A percentile compares a stretch with the other conserved stretches of the same genome.
phyloP scores from a whole-genome alignment of 1,140 invertebrate genomes.

The Orius insidiosus region DNA sequence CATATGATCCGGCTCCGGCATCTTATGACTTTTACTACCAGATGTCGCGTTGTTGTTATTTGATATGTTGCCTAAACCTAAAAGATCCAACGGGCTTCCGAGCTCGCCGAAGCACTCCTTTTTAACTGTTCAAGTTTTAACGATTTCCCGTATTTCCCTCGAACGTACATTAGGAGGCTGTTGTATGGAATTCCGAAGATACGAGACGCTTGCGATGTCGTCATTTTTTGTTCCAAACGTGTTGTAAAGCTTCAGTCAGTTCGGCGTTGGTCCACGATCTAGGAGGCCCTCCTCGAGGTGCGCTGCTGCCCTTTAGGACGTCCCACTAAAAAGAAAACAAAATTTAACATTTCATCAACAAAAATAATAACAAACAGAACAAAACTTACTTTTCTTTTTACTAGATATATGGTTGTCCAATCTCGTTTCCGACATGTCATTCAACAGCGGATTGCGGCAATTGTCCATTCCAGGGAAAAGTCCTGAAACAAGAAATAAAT shows the following conservation, averaged over 20 bases:
- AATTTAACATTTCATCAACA: slow-evolving; percentile 3
- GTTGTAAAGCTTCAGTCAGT: slow-evolving; percentile 68
- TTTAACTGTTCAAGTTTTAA: slow-evolving; percentile 69
- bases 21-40: slow-evolving; percentile 28
- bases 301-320: slow-evolving; percentile 73
- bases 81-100: slow-evolving; percentile 40
- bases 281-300: slow-evolving; percentile 69
- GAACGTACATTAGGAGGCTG: slow-evolving; percentile 75
- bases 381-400: slow-evolving; percentile 25
- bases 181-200: slow-evolving; percentile 85
- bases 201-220: slow-evolving; percentile 75
- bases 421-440: slow-evolving; percentile 43
- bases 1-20: slow-evolving; percentile 19
- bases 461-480: slow-evolving; percentile 55
- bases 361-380: neutral
- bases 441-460: slow-evolving; percentile 45
- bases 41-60: slow-evolving; percentile 50
- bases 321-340: slow-evolving; percentile 28
- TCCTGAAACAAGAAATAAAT: slow-evolving; percentile 18
- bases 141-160: slow-evolving; percentile 82
- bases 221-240: slow-evolving; percentile 88
- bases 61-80: slow-evolving; percentile 39
- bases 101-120: slow-evolving; percentile 64
- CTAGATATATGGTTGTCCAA: slow-evolving; percentile 24
- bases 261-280: slow-evolving; percentile 80